These are phyloP conservation scores for Macrotrachela quadricornifera DNA, from an alignment of 1,140 invertebrate species.

Conservation along the genomic window DNA sequence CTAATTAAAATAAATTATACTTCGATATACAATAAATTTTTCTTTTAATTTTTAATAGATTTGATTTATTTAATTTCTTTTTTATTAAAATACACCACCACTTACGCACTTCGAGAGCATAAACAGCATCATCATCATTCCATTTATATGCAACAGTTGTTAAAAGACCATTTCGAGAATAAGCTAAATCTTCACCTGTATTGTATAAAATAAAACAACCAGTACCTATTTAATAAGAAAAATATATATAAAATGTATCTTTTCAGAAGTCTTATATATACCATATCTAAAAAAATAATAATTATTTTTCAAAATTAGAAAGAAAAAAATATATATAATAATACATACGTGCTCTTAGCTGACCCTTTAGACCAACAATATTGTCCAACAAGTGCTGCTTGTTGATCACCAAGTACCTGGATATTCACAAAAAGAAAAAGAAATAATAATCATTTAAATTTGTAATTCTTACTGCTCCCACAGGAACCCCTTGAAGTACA, in stretches of 20 bases:
- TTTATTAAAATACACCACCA: neutral
- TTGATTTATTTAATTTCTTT: neutral
- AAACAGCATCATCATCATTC: slow-evolving; percentile 49
- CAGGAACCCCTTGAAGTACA: slow-evolving; percentile 51
- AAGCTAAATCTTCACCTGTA: slow-evolving; percentile 52
- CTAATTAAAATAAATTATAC: slow-evolving; percentile 30
- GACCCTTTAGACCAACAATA: slow-evolving; percentile 64
- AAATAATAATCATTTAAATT: neutral
- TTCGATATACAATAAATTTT: too few species aligned
- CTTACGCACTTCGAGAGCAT: slow-evolving; percentile 40
- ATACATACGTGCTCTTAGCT: slow-evolving; percentile 61
- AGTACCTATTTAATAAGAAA: slow-evolving; percentile 43
- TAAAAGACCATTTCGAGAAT: slow-evolving; percentile 63
- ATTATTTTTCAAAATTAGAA: neutral
- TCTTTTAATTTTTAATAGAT: too few species aligned
- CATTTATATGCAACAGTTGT: slow-evolving; percentile 81
- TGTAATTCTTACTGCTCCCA: slow-evolving; percentile 25
- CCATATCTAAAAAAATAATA: neutral
- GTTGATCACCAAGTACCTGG: slow-evolving; percentile 75
- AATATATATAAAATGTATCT: neutral
- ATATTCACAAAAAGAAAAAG: neutral
- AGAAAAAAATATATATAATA: too few species aligned
- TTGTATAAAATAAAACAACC: slow-evolving; percentile 90
- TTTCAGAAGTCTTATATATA: neutral
- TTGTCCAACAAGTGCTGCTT: slow-evolving; percentile 81